Evolutionary conservation across 2,113 vertebrate species (phyloP).

Genomic region (Cardinalis cardinalis): DNA sequence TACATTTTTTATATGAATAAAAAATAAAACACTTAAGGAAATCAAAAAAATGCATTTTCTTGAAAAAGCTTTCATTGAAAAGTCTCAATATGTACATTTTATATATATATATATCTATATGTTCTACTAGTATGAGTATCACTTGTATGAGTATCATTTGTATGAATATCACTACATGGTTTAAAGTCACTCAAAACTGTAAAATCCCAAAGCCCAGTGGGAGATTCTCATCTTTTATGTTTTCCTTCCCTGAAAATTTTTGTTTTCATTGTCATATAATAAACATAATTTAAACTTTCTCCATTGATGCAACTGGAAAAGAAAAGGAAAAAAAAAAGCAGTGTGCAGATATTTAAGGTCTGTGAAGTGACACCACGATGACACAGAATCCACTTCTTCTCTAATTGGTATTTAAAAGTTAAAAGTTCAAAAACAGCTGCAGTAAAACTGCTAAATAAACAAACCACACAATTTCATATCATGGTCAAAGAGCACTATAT

Average conservation of each 20-base stretch:
- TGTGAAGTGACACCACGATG: background rate
- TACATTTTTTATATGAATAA: background rate
- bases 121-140: background rate
- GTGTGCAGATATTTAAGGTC: background rate
- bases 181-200: background rate
- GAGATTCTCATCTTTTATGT: background rate
- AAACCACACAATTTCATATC: background rate
- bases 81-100: background rate
- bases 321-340: too few relatives aligned
- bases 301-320: rapidly evolving
- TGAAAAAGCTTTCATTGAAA: background rate
- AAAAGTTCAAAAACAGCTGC: background rate
- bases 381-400: background rate
- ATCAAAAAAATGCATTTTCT: background rate
- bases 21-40: background rate
- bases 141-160: background rate
- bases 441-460: background rate
- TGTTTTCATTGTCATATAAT: background rate
- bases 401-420: background rate
- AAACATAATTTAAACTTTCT: background rate
- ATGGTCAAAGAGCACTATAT: background rate
- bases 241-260: background rate
- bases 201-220: background rate
- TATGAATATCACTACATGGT: background rate
- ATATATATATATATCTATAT: background rate